Conservation (phyloP, 2,113 vertebrate species). For the Bos javanicus region DNA sequence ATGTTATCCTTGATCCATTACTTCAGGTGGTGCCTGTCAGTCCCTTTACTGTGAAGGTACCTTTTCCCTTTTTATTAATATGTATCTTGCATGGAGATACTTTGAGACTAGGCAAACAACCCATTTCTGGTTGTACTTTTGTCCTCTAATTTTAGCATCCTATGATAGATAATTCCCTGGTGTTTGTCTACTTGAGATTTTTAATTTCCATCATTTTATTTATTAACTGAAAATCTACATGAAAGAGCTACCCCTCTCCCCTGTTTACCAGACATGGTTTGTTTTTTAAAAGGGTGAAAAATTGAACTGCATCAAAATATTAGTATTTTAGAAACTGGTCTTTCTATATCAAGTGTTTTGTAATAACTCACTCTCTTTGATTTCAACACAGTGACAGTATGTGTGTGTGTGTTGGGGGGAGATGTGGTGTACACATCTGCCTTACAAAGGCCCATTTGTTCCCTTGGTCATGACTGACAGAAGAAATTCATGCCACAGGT, state of each 20-base stretch:
- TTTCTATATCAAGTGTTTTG: neutral
- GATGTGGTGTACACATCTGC: neutral
- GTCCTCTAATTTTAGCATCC: neutral
- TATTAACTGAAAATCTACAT: neutral
- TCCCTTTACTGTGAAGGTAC: neutral
- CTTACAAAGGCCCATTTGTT: neutral
- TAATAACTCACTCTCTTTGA: neutral
- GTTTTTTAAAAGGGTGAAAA: neutral
- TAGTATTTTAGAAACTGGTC: neutral
- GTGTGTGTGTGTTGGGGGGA: neutral
- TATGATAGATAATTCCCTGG: neutral
- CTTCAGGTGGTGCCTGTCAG: neutral
- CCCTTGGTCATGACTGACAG: neutral
- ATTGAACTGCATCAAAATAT: neutral
- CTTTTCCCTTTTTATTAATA: neutral
- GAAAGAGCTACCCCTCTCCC: neutral
- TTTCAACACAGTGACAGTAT: neutral
- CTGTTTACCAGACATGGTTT: neutral
- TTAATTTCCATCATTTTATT: neutral
- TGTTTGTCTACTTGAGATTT: neutral
- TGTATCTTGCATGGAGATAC: neutral
- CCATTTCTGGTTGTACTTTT: neutral
- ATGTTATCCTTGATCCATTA: neutral
- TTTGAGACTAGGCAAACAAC: neutral
- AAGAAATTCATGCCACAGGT: conserved; percentile 15